These are phyloP conservation scores for Microtus oregoni DNA, from an alignment of 2,113 vertebrate genomes.

Conservation along the genomic window DNA sequence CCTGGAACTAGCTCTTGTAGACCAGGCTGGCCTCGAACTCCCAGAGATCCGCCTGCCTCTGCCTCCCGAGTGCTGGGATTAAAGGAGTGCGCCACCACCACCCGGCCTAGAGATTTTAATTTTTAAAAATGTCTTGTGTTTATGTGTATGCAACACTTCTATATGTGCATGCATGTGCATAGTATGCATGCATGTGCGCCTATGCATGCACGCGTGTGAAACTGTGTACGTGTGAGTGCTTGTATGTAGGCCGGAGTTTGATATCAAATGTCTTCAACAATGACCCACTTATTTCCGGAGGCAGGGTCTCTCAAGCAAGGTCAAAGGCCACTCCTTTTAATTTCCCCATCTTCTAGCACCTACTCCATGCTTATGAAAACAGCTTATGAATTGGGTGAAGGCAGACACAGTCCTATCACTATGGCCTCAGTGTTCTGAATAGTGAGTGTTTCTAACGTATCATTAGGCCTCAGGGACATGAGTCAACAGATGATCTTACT, in stretches of 20 bases:
- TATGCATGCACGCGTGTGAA: not conserved
- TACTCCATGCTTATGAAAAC: not conserved
- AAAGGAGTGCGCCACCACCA: too few relatives aligned
- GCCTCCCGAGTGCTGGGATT: too few relatives aligned
- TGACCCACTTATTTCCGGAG: not conserved
- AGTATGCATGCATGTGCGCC: not conserved
- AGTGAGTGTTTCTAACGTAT: not conserved
- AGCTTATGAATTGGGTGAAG: not conserved
- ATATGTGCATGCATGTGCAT: too few relatives aligned
- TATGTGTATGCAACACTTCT: too few relatives aligned
- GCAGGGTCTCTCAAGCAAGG: not conserved
- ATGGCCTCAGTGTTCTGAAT: not conserved
- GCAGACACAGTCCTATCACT: not conserved
- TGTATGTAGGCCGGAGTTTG: not conserved
- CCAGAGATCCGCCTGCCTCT: too few relatives aligned
- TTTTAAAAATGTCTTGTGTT: not conserved
- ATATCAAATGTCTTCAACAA: not conserved
- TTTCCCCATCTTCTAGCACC: not conserved
- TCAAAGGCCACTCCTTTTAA: not conserved
- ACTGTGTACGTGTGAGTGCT: not conserved
- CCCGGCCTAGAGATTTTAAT: not conserved
- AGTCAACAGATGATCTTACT: not conserved
- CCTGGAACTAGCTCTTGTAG: too few relatives aligned
- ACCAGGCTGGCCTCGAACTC: too few relatives aligned
- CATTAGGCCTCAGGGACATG: not conserved